Evolutionary conservation across 2,888 invertebrate species (phyloP).

Genomic region (Meteorus colon): DNA sequence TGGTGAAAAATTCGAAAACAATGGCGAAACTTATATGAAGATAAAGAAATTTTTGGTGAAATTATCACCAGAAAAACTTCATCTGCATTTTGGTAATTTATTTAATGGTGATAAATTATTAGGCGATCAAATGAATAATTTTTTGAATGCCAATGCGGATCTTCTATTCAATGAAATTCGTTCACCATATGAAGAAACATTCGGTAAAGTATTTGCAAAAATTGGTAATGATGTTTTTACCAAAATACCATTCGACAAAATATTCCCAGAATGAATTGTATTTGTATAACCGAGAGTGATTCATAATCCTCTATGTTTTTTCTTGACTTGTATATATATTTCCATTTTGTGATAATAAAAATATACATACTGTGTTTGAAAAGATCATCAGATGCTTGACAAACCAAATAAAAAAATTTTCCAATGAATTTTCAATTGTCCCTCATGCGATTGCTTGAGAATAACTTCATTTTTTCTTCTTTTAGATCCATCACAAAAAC

Average conservation of each 20-base stretch:
- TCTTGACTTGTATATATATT: neutral
- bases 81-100: slow-evolving; percentile 80
- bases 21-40: slow-evolving; percentile 80
- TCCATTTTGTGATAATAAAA: neutral
- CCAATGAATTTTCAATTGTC: slow-evolving; percentile 55
- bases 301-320: neutral
- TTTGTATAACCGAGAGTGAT: neutral
- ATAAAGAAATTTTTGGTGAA: slow-evolving; percentile 79
- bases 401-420: neutral
- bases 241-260: slow-evolving; percentile 79
- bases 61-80: slow-evolving; percentile 78
- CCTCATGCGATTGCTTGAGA: slow-evolving; percentile 61
- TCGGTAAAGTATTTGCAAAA: slow-evolving; percentile 80
- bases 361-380: neutral
- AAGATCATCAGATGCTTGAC: slow-evolving; percentile 15
- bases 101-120: slow-evolving; percentile 79
- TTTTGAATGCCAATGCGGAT: slow-evolving; percentile 81
- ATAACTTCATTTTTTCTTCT: slow-evolving; percentile 38
- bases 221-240: slow-evolving; percentile 81
- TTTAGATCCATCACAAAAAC: slow-evolving; percentile 62
- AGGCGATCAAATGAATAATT: slow-evolving; percentile 78
- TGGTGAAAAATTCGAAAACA: slow-evolving; percentile 78
- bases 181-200: slow-evolving; percentile 80
- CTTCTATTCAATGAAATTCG: slow-evolving; percentile 81
- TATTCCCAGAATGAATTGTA: slow-evolving; percentile 73